Conservation (phyloP, 2,113 vertebrate genomes). For the Columba livia region DNA sequence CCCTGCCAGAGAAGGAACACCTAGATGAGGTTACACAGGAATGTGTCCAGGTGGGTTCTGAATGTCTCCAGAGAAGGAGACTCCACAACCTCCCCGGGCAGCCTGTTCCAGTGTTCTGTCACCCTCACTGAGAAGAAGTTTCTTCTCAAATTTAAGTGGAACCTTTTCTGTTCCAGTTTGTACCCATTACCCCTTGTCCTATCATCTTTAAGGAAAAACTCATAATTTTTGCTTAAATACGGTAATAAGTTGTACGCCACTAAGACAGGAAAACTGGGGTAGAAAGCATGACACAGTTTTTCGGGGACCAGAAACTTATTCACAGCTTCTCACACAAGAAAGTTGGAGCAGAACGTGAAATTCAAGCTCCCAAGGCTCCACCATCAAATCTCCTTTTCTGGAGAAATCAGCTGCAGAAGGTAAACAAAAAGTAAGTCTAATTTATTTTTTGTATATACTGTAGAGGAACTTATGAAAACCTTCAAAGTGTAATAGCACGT, state of each 20-base stretch:
- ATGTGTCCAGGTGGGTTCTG: no score
- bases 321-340: not conserved
- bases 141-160: no score
- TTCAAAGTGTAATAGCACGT: not conserved
- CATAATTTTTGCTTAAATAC: not conserved
- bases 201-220: not conserved
- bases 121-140: no score
- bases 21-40: no score
- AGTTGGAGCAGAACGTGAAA: not conserved
- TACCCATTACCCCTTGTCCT: no score
- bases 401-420: not conserved
- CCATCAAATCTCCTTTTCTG: not conserved
- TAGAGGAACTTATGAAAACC: not conserved
- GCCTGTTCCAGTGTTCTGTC: no score
- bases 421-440: not conserved
- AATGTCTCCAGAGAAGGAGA: no score
- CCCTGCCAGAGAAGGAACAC: no score
- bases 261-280: not conserved
- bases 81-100: no score
- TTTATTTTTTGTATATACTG: not conserved
- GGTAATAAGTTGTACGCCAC: not conserved
- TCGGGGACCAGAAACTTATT: not conserved
- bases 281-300: not conserved
- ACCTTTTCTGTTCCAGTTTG: no score
- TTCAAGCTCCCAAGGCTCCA: not conserved